phyloP scores from a whole-genome alignment of 53 echinoderm and acorn worm genomes.

The Patiria pectinifera region DNA sequence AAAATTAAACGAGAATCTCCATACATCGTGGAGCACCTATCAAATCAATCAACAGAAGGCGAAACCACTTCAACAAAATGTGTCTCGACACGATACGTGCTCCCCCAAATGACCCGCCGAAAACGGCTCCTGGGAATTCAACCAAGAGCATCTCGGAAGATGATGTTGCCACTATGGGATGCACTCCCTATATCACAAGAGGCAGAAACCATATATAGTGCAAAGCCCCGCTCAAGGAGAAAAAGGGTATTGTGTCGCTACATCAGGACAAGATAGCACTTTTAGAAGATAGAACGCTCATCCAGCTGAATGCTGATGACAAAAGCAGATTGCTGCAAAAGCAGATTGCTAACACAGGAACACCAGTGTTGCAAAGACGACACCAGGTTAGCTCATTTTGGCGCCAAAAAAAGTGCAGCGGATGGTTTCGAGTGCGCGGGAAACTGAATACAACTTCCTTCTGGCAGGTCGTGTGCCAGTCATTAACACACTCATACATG shows the following conservation, averaged over 20 bases:
- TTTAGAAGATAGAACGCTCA: background rate
- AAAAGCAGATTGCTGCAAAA: background rate
- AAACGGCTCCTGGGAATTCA: background rate
- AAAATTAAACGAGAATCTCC: background rate
- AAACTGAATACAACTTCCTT: conserved; percentile 26
- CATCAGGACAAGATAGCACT: background rate
- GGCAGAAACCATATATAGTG: background rate
- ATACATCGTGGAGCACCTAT: background rate
- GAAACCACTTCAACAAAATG: background rate
- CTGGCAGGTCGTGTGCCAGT: background rate
- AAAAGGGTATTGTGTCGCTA: background rate
- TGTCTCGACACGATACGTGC: background rate
- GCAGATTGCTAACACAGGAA: background rate
- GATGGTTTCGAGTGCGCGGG: conserved; percentile 47
- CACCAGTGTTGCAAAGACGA: background rate
- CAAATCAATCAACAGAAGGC: background rate
- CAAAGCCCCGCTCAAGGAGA: background rate
- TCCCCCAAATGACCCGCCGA: background rate
- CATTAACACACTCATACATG: conserved; percentile 8
- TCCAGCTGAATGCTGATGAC: conserved; percentile 4
- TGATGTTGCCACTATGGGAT: background rate
- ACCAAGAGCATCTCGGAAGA: background rate
- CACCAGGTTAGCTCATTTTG: conserved; percentile 3
- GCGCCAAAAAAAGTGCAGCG: conserved; percentile 38
- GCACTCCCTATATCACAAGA: background rate